Conservation (phyloP, 1,140 invertebrate genomes). For the Theocolax elegans region DNA sequence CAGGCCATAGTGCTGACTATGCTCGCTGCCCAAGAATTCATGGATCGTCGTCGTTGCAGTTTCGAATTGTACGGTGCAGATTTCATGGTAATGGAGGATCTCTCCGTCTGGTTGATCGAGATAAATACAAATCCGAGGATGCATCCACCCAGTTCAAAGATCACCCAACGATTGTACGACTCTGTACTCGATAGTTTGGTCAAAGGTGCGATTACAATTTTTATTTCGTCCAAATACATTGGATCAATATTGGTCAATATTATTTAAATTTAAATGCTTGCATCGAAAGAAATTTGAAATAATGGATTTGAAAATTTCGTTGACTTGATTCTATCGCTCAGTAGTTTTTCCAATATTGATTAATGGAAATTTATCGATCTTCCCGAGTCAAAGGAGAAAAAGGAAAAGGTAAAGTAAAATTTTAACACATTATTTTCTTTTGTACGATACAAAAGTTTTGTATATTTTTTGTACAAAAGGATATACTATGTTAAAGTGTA, state of each 20-base stretch:
- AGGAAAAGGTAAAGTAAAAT: too few species aligned
- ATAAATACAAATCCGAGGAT: slow-evolving; percentile 92
- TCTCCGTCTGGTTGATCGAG: slow-evolving; percentile 91
- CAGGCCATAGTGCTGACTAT: slow-evolving; percentile 84
- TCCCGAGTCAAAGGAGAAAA: too few species aligned
- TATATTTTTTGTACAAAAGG: too few species aligned
- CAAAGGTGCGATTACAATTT: slow-evolving; percentile 75
- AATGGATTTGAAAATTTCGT: neutral
- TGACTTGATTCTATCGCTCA: too few species aligned
- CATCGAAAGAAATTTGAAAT: too few species aligned
- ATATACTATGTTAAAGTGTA: too few species aligned
- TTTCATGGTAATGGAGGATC: slow-evolving; percentile 88
- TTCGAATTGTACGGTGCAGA: slow-evolving; percentile 95
- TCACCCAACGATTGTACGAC: slow-evolving; percentile 85
- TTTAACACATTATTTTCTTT: too few species aligned
- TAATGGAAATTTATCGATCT: too few species aligned
- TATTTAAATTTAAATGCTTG: too few species aligned
- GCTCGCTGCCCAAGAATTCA: slow-evolving; percentile 79
- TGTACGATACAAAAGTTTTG: too few species aligned
- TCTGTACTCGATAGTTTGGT: slow-evolving; percentile 86
- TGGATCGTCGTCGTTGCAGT: slow-evolving; percentile 80
- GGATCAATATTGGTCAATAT: too few species aligned
- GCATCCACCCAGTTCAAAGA: slow-evolving; percentile 78
- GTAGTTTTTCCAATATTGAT: too few species aligned
- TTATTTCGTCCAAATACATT: slow-evolving; percentile 23